phyloP scores from a whole-genome alignment of 2,888 invertebrate species.

The Zhengitettix transpicula region DNA sequence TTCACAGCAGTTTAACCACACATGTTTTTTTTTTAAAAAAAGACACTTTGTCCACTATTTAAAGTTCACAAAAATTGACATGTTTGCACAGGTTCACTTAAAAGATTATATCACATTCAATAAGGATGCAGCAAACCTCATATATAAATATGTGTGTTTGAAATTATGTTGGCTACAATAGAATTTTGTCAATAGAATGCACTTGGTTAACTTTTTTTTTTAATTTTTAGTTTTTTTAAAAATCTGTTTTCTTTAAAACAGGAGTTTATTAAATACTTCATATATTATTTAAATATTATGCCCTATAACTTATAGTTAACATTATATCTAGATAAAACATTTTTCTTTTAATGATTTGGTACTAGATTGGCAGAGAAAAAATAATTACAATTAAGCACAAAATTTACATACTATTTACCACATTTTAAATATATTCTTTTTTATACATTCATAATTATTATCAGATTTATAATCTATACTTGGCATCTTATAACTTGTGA shows the following conservation, averaged over 20 bases:
- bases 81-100: slow-evolving; percentile 13
- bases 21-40: slow-evolving; percentile 1
- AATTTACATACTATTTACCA: slow-evolving; percentile 13
- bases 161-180: slow-evolving; percentile 6
- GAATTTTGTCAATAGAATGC: slow-evolving; percentile 9
- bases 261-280: background rate
- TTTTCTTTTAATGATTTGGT: slow-evolving; percentile 16
- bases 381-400: slow-evolving; percentile 15
- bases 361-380: slow-evolving; percentile 16
- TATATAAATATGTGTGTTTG: slow-evolving; percentile 7
- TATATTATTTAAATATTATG: slow-evolving; percentile 11
- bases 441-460: slow-evolving; percentile 3
- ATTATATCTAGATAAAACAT: slow-evolving; percentile 13
- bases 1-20: slow-evolving; percentile 5
- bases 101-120: slow-evolving; percentile 14
- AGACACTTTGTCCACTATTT: background rate
- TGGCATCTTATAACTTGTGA: slow-evolving; percentile 10
- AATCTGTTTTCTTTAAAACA: background rate
- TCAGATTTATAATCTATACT: slow-evolving; percentile 12
- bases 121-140: slow-evolving; percentile 14
- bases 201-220: slow-evolving; percentile 10
- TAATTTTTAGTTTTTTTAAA: slow-evolving; percentile 7
- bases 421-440: slow-evolving; percentile 3
- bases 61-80: slow-evolving; percentile 14
- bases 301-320: slow-evolving; percentile 17